A percentile compares a stretch with the other conserved stretches of the same genome.
Conservation (phyloP, 2,888 invertebrate genomes). For the Anticlea derivata region DNA sequence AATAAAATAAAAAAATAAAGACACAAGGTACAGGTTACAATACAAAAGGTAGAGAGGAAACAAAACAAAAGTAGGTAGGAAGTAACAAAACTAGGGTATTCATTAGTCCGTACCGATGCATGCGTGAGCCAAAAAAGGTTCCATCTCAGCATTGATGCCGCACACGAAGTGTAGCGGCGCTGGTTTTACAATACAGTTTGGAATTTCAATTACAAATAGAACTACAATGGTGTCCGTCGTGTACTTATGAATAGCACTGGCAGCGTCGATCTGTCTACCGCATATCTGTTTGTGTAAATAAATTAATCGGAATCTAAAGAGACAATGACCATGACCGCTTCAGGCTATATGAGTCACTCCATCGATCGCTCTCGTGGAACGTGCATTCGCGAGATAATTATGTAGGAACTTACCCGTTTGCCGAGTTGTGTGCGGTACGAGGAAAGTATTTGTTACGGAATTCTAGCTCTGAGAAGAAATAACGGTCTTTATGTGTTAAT, state of each 20-base stretch:
- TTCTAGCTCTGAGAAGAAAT: conserved; percentile 4
- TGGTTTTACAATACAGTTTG: no score
- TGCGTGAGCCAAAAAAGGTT: no score
- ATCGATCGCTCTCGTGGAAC: conserved; percentile 30
- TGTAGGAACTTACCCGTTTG: conserved; percentile 16
- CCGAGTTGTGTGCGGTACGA: conserved; percentile 4
- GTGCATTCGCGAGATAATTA: conserved; percentile 17
- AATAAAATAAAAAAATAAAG: no score
- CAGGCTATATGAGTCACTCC: conserved; percentile 31
- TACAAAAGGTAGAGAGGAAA: no score
- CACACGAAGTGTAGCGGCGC: no score
- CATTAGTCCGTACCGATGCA: no score
- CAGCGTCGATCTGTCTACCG: conserved; percentile 25
- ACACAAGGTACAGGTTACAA: no score
- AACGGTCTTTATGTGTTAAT: neutral
- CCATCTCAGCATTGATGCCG: no score
- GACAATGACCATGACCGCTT: conserved; percentile 40
- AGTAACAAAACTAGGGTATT: no score
- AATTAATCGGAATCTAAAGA: conserved; percentile 28
- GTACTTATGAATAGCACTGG: conserved; percentile 7
- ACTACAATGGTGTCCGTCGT: neutral
- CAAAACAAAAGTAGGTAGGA: no score
- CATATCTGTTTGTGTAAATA: conserved; percentile 29
- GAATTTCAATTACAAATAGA: conserved; percentile 4
- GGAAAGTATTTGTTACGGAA: conserved; percentile 13